These are phyloP conservation scores for Labeo rohita DNA, from an alignment of 2,113 vertebrate species.

Conservation along the genomic window DNA sequence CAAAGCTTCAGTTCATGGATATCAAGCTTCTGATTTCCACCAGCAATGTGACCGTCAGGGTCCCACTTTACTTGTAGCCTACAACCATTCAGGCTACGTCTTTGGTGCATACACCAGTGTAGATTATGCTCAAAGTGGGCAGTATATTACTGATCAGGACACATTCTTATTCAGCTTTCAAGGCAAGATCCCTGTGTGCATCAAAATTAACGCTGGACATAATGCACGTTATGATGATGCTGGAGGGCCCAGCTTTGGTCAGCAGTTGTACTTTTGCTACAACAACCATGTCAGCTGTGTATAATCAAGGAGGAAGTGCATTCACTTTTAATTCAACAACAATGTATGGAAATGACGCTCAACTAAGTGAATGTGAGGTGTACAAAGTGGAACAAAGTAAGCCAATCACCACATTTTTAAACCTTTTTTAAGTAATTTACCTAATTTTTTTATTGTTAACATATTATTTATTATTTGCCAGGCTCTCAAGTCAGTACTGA, in stretches of 20 bases:
- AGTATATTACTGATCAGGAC: constrained; percentile 51
- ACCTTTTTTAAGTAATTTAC: background rate
- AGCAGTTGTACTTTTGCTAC: constrained; percentile 49
- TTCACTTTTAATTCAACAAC: constrained; percentile 43
- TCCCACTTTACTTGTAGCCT: constrained; percentile 70
- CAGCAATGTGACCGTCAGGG: constrained; percentile 60
- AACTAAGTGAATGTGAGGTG: constrained; percentile 69
- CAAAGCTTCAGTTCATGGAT: constrained; percentile 68
- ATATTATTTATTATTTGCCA: constrained; percentile 52
- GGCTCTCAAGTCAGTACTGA: constrained; percentile 54
- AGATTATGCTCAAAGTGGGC: constrained; percentile 54
- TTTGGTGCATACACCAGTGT: constrained; percentile 70
- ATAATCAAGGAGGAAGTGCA: constrained; percentile 3
- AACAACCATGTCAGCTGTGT: background rate
- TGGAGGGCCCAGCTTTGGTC: constrained; percentile 63
- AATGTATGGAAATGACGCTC: constrained; percentile 62
- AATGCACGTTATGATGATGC: background rate
- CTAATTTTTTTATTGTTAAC: constrained; percentile 46
- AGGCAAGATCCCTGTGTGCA: constrained; percentile 15
- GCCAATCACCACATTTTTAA: background rate
- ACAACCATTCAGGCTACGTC: constrained; percentile 63
- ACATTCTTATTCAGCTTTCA: constrained; percentile 67
- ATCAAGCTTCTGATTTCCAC: constrained; percentile 60
- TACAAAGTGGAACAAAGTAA: constrained; percentile 64
- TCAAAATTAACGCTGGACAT: background rate